These are phyloP conservation scores for Heliocidaris tuberculata DNA, from an alignment of 35 echinoderm and acorn worm species.

Conservation along the genomic window DNA sequence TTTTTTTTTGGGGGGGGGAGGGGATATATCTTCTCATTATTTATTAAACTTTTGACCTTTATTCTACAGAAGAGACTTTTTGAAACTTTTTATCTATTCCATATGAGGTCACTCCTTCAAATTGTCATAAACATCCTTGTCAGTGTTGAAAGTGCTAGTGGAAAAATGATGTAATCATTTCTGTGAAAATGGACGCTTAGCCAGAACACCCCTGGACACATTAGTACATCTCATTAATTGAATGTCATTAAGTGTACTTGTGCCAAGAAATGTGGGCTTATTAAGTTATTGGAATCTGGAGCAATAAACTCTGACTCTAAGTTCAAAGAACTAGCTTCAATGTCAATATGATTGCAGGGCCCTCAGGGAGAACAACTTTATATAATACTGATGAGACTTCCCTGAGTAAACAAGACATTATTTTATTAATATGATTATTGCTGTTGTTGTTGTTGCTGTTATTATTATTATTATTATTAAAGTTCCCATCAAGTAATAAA, in stretches of 20 bases:
- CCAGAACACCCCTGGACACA: neutral
- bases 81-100: too few species aligned
- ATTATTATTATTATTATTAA: too few species aligned
- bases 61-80: too few species aligned
- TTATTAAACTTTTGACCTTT: too few species aligned
- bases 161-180: neutral
- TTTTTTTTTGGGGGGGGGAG: too few species aligned
- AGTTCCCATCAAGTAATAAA: neutral
- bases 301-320: neutral
- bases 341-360: too few species aligned
- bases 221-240: neutral
- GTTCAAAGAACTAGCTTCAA: neutral
- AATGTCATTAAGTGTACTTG: neutral
- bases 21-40: too few species aligned
- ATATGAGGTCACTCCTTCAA: neutral
- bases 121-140: neutral
- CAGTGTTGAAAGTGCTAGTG: neutral
- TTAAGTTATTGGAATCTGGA: neutral
- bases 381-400: too few species aligned
- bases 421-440: too few species aligned
- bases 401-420: too few species aligned
- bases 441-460: too few species aligned
- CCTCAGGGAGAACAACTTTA: too few species aligned
- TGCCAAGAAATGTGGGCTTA: neutral
- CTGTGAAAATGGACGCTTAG: neutral